Evolutionary conservation across 2,797 vertebrate genomes (phyloP).

Genomic region (Notolabrus celidotus): DNA sequence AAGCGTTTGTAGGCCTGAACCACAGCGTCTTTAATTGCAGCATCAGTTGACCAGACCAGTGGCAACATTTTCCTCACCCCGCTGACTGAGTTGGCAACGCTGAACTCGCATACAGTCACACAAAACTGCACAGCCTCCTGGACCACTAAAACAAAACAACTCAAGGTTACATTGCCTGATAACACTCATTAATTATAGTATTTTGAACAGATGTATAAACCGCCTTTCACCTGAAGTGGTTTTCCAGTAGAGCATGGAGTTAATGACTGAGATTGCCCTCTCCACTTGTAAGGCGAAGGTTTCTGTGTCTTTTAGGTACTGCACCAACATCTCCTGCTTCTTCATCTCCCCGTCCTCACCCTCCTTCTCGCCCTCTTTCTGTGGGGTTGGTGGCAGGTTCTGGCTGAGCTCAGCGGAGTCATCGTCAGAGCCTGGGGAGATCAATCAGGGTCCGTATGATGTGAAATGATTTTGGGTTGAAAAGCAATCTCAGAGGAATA

Average conservation of each 20-base stretch:
- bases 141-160: conserved; percentile 87
- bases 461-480: neutral
- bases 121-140: conserved; percentile 98
- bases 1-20: conserved; percentile 93
- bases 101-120: conserved; percentile 92
- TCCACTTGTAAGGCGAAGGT: conserved; percentile 92
- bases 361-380: conserved; percentile 71
- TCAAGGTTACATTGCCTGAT: neutral
- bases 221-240: conserved; percentile 87
- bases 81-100: conserved; percentile 90
- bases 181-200: neutral
- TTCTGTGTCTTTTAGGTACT: conserved; percentile 94
- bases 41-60: conserved; percentile 95
- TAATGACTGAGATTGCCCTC: conserved; percentile 90
- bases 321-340: conserved; percentile 97
- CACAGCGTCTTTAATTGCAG: conserved; percentile 92
- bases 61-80: conserved; percentile 96
- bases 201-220: neutral
- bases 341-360: conserved; percentile 82
- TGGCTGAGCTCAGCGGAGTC: conserved; percentile 64
- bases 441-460: neutral
- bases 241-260: conserved; percentile 93
- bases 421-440: conserved; percentile 79
- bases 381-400: conserved; percentile 71
- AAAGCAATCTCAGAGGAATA: neutral